Percentiles rank a stretch among this genome's conserved stretches.
phyloP scores from a whole-genome alignment of 2,113 vertebrate genomes.

The Oceanites oceanicus region DNA sequence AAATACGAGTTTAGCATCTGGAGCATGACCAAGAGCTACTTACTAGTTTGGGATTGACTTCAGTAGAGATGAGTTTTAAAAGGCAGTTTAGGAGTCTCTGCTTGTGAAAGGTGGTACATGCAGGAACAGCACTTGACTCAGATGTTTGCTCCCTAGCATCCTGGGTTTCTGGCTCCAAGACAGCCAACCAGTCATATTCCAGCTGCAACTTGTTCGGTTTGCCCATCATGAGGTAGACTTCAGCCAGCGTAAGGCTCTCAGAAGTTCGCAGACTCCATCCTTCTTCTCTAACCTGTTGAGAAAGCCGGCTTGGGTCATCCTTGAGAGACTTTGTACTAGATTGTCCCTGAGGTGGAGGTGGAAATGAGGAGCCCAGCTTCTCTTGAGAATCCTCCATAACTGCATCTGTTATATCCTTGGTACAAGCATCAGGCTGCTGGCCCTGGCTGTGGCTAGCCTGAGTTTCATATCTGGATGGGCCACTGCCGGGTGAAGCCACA shows the following conservation, averaged over 20 bases:
- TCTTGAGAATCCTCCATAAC: conserved; percentile 72
- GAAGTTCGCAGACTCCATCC: conserved; percentile 90
- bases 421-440: conserved; percentile 63
- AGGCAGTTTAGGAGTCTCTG: conserved; percentile 89
- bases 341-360: conserved; percentile 69
- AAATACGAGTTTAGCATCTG: background rate
- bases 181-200: conserved; percentile 93
- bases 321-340: conserved; percentile 64
- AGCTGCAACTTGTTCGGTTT: conserved; percentile 94
- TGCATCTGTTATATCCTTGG: conserved; percentile 63
- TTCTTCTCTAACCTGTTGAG: conserved; percentile 88
- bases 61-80: conserved; percentile 88
- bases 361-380: conserved; percentile 62
- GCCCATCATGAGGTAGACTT: conserved; percentile 99
- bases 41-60: conserved; percentile 93
- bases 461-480: conserved; percentile 4
- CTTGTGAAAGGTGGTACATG: conserved; percentile 68
- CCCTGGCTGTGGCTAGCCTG: conserved; percentile 35
- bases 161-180: conserved; percentile 62
- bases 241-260: conserved; percentile 92
- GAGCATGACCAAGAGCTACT: conserved; percentile 56
- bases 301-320: conserved; percentile 73
- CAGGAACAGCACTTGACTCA: conserved; percentile 28
- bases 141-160: conserved; percentile 43
- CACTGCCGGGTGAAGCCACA: background rate